Evolutionary conservation across 2,888 invertebrate species (phyloP).

Genomic region (Erebia epiphron): DNA sequence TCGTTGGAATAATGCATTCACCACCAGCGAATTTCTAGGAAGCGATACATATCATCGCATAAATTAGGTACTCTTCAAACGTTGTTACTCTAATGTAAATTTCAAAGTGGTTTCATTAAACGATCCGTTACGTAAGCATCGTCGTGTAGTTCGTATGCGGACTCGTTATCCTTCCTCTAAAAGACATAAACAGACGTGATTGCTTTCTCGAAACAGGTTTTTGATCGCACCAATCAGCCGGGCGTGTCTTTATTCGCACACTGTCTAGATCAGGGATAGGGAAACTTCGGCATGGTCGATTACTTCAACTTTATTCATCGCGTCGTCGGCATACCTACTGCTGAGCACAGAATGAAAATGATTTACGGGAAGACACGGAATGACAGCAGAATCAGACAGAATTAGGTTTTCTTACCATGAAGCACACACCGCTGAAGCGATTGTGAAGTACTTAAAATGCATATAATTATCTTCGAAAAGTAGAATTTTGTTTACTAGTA

Average conservation of each 20-base stretch:
- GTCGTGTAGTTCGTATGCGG: slow-evolving; percentile 27
- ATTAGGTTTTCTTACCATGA: no score
- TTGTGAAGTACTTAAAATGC: no score
- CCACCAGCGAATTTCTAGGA: slow-evolving; percentile 14
- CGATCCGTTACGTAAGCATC: slow-evolving; percentile 21
- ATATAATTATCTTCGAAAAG: no score
- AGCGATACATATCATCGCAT: slow-evolving; percentile 9
- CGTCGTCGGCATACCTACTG: no score
- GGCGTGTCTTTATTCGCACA: slow-evolving; percentile 41
- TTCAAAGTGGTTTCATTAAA: slow-evolving; percentile 31
- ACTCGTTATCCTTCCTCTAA: slow-evolving; percentile 33
- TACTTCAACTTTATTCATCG: neutral
- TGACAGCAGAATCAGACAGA: no score
- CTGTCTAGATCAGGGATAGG: slow-evolving; percentile 26
- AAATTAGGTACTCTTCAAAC: slow-evolving; percentile 19
- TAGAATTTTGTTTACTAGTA: no score
- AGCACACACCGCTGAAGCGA: no score
- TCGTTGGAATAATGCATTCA: neutral
- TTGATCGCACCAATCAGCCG: slow-evolving; percentile 53
- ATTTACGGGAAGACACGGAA: no score
- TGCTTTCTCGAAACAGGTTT: slow-evolving; percentile 61
- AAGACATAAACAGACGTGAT: slow-evolving; percentile 60
- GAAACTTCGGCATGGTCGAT: slow-evolving; percentile 15
- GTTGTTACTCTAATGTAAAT: slow-evolving; percentile 23
- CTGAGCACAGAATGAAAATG: no score